Conservation (phyloP, 2,888 invertebrate genomes). For the Ashinkailepas kermadecensis region DNA sequence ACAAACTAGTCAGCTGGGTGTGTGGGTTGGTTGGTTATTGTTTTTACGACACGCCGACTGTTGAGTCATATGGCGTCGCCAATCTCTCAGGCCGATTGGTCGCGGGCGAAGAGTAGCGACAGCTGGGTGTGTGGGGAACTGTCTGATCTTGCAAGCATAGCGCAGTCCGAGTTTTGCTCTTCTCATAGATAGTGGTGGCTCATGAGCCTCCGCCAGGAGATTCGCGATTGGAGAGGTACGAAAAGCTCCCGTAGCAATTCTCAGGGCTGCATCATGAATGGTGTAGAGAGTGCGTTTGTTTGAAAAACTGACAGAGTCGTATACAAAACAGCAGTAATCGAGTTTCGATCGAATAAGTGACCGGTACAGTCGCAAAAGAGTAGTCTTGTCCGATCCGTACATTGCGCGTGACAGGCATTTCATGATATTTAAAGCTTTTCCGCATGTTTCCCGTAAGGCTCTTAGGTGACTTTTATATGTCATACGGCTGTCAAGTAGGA, state of each 20-base stretch:
- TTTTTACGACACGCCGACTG: too few relatives aligned
- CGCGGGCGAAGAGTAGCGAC: too few relatives aligned
- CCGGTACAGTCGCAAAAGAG: background rate
- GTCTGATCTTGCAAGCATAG: background rate
- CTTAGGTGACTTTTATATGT: too few relatives aligned
- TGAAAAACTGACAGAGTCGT: background rate
- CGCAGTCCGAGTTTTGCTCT: background rate
- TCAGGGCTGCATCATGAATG: background rate
- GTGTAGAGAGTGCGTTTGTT: background rate
- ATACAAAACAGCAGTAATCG: background rate
- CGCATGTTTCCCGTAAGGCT: too few relatives aligned
- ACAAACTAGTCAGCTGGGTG: background rate
- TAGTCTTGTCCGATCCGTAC: background rate
- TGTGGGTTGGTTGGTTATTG: too few relatives aligned
- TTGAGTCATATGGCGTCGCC: too few relatives aligned
- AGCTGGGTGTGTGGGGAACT: too few relatives aligned
- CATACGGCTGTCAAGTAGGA: too few relatives aligned
- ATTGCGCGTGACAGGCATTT: background rate
- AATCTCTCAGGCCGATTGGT: too few relatives aligned
- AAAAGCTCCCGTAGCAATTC: background rate
- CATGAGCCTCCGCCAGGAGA: background rate
- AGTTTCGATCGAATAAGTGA: background rate
- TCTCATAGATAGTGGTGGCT: background rate
- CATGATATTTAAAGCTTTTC: background rate
- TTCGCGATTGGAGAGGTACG: background rate